Base-by-base conservation (phyloP, 2,888 invertebrate species). In the Leptura quadrifasciata region DNA sequence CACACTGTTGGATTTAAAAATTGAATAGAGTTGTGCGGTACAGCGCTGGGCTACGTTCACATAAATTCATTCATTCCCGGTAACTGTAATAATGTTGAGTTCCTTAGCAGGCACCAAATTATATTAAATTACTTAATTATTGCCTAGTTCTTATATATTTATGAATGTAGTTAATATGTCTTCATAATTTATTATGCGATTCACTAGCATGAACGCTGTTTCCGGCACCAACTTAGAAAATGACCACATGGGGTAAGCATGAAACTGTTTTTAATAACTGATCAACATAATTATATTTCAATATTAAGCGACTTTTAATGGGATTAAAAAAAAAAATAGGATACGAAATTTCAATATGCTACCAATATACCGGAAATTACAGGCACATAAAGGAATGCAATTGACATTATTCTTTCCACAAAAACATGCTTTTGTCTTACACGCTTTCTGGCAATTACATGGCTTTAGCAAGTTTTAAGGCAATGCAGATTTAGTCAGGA, bases 1-100 rank as follows among this genome's bases (percentile, higher is more conserved):
- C 15, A n/a, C 8, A 60, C 2, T 60, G 60, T 60, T 27, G n/a
- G 31, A 18, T 1, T 31, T 63, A 63, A 63, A 63, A 63, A 21
- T 60, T 35, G 18, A 39, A 63, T 31, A 17, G 63, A 39, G 20
- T 63, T 18, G 3, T 35, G 15, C 10, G 35, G 8, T 1, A 39
- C 35, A 47, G 15, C 15, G 47, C 47, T 3, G n/a, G 4, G n/a
- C 0, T 47, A 47, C n/a, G 15, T n/a, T n/a, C 47, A 4, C 47
- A 47, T 47, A n/a, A 15, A n/a, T 47, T 47, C 15, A 47, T 47
- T 47, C 47, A 47, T 47, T 47, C 47, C 47, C 2, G n/a, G 47
- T n/a, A n/a, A 47, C 63, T 17, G 18, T 20, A 18, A 20, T 20
- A 63, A 63, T 63, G 60, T n/a, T 27, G 31, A 24, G 15, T 60